Base-by-base conservation (phyloP, 2,797 vertebrate genomes). In the Sebastes itinus region DNA sequence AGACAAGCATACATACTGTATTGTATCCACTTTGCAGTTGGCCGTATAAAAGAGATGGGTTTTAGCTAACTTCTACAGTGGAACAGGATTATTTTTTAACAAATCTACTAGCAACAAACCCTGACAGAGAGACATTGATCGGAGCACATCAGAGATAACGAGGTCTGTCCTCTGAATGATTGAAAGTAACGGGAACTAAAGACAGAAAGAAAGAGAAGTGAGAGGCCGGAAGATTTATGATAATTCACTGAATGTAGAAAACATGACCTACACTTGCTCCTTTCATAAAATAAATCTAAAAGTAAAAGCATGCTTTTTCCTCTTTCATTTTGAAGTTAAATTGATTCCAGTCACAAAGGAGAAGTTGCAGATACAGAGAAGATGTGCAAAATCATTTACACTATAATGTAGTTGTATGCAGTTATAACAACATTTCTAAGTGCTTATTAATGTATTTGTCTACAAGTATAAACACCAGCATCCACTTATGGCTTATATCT, bases 181-280 rank as follows among this genome's bases (percentile, higher is more conserved):
- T 70, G 46, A 77, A 75, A 63, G 27, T 66, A 84, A 85, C 6
- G 13, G 22, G 68, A 88, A 81, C 35, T 81, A 65, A 38, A 75
- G 46, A n/a, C 30, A 61, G 61, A 80, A 20, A 66, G 23, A 54
- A 62, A 62, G 63, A 69, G 80, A 84, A 81, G 69, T 64, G 38
- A 38, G 35, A 56, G 65, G 74, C 55, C 65, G 74, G 59, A 81
- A 46, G 70, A 42, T 42, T 42, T 42, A 66, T 54, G 20, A 33
- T 60, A 25, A 69, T 58, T 72, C 13, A 30, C 5, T 16, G 25
- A 35, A 22, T 56, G 13, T 59, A 62, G 7, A n/a, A 42, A 82
- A 46, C 27, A 6, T 56, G 5, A 58, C 11, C 8, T 30, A 32
- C 4, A 49, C 9, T 3, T 32, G n/a, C 1, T 72, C 25, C 3